These are phyloP conservation scores for Sorex maritimensis DNA, from an alignment of 2,797 vertebrate genomes.

Conservation along the genomic window DNA sequence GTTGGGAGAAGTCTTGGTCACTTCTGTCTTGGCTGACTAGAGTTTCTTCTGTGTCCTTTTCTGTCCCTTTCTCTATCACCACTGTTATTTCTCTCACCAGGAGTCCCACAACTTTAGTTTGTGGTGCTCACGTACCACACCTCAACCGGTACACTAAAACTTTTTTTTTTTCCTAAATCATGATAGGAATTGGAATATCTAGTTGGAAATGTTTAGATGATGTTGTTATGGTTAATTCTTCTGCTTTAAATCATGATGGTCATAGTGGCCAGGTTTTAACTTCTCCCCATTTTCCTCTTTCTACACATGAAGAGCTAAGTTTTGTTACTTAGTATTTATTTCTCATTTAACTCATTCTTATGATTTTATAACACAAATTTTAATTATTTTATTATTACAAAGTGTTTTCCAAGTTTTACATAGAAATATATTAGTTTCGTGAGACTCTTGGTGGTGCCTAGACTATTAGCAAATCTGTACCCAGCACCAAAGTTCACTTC, in stretches of 20 bases:
- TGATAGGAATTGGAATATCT: conserved; percentile 33
- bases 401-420: too few relatives aligned
- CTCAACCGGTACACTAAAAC: too few relatives aligned
- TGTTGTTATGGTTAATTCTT: neutral
- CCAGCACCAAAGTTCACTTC: neutral
- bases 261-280: neutral
- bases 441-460: neutral
- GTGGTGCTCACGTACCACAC: too few relatives aligned
- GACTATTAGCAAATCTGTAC: neutral
- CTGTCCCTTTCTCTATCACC: too few relatives aligned
- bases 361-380: too few relatives aligned
- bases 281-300: neutral
- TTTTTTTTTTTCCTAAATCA: conserved; percentile 20
- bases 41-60: too few relatives aligned
- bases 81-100: too few relatives aligned
- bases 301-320: neutral
- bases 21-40: too few relatives aligned
- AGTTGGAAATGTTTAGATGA: neutral
- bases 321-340: neutral
- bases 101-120: too few relatives aligned
- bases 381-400: too few relatives aligned
- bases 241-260: neutral
- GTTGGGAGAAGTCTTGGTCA: too few relatives aligned
- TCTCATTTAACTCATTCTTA: neutral
- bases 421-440: neutral